Percentiles rank a stretch among this genome's conserved stretches.
Conservation (phyloP, 2,113 vertebrate genomes). For the Hypomesus transpacificus region DNA sequence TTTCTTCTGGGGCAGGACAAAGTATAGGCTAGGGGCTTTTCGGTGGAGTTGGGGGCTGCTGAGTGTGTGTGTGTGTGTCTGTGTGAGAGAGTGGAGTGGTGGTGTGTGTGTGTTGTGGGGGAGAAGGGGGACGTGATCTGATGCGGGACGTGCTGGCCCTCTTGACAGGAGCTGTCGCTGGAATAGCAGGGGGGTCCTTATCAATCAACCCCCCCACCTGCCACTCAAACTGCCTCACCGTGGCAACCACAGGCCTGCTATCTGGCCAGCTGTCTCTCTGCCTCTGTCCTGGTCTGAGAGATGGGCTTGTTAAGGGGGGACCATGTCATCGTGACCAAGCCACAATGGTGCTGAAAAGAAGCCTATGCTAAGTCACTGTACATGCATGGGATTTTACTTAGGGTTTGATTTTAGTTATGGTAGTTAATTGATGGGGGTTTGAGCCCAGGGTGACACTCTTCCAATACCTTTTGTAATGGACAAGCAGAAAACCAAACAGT, state of each 20-base stretch:
- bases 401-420: too few relatives aligned
- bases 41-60: background rate
- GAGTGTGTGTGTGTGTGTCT: constrained; percentile 28
- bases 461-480: too few relatives aligned
- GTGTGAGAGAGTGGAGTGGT: constrained; percentile 27
- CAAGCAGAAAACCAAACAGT: too few relatives aligned
- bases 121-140: constrained; percentile 64
- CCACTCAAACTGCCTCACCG: constrained; percentile 57
- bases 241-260: constrained; percentile 61
- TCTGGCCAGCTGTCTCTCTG: constrained; percentile 58
- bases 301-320: background rate
- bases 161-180: constrained; percentile 76
- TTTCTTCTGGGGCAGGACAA: too few relatives aligned
- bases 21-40: too few relatives aligned
- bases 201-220: constrained; percentile 71
- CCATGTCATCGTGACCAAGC: background rate
- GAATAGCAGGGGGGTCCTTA: constrained; percentile 78
- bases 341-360: background rate
- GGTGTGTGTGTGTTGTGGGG: constrained; percentile 7
- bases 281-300: background rate
- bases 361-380: too few relatives aligned
- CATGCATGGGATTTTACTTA: too few relatives aligned
- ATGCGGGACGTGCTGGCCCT: constrained; percentile 66
- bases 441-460: too few relatives aligned
- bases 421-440: too few relatives aligned